Evolutionary conservation across 2,113 vertebrate species (phyloP), one percentile per base, ranked within the genome.

Genomic region (Thamnophis sirtalis): DNA sequence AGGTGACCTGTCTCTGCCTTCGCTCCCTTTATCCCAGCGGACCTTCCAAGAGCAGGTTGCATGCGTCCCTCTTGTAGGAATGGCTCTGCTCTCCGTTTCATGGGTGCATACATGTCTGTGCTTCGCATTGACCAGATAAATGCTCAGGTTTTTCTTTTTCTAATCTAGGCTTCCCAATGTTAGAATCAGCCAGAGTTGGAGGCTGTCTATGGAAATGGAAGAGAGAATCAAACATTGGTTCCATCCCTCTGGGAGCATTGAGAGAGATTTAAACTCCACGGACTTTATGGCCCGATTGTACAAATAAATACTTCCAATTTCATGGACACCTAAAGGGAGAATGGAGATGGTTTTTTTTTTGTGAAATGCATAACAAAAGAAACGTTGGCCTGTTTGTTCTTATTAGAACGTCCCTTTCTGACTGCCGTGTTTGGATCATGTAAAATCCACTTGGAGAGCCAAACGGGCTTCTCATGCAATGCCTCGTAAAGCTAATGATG

Each of bases 401-500:
- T 43, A 92, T 91, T 90, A 93, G 87, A 4, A 0, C 26, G 84
- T 80, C 93, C 80, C 43, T 33, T 26, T n/a, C 88, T 55, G 53
- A 90, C 48, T 68, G 0, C 33, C 13, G 93, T 2, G 0, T 4
- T 89, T 26, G 1, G 38, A 33, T 92, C 55, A 50, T 53, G 6
- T 92, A 1, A n/a, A 92, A 94, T 10, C 91, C 9, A 85, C 80
- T 94, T 54, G 33, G 50, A 63, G 38, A 89, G 91, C 48, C 87
- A 28, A 4, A 93, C 91, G 54, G 19, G 80, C 11, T 88, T 85
- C 92, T 22, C 68, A 88, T 73, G 68, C n/a, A 96, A 95, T 92
- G 94, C 10, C 13, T 95, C 94, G 92, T 95, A 93, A 93, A 95
- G 91, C 91, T 95, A 95, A 96, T 96, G 96, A 95, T 95, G 91